Evolutionary conservation across 2,797 vertebrate genomes (phyloP), one percentile per base, ranked within the genome.

Genomic region (Acrocephalus scirpaceus): DNA sequence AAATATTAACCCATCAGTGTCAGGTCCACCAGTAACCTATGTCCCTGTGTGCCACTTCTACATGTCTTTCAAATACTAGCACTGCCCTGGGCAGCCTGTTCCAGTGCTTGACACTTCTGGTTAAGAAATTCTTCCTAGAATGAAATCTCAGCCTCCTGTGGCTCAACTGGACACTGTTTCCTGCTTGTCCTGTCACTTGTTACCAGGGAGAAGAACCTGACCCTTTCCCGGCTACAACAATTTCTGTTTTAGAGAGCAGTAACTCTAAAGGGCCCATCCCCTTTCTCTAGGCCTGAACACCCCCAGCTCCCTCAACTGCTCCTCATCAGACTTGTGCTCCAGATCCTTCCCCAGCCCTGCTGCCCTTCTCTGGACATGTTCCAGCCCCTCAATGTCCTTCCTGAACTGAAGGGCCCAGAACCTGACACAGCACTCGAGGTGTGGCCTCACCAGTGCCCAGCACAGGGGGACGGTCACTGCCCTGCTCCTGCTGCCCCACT

Each of bases 401-500:
- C 7, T 38, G 53, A 3, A 44, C 0, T 11, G 23, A 45, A 4
- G 9, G 16, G 16, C 10, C 21, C 58, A 66, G 16, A 76, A 7
- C 16, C 17, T 4, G 26, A 32, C 48, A 45, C 8, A 29, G 26
- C 0, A 30, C 1, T 20, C 0, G 0, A 61, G 15, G 1, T 19
- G 45, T 1, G 10, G 23, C 7, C 20, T 38, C 32, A 30, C 3
- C 9, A 12, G 27, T 48, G 21, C 9, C 2, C 6, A 50, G n/a
- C 11, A 10, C 18, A 40, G 13, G 11, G 6, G 7, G 3, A 67
- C 38, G 0, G 19, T 38, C 50, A n/a, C 30, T 27, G 14, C n/a
- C 47, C 17, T 44, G n/a, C 4, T 27, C 27, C 80, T 76, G 70
- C 53, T 66, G 51, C 11, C 51, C 32, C 21, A 7, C 22, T 22